phyloP scores from a whole-genome alignment of 2,888 invertebrate genomes.

The Microctonus hyperodae region DNA sequence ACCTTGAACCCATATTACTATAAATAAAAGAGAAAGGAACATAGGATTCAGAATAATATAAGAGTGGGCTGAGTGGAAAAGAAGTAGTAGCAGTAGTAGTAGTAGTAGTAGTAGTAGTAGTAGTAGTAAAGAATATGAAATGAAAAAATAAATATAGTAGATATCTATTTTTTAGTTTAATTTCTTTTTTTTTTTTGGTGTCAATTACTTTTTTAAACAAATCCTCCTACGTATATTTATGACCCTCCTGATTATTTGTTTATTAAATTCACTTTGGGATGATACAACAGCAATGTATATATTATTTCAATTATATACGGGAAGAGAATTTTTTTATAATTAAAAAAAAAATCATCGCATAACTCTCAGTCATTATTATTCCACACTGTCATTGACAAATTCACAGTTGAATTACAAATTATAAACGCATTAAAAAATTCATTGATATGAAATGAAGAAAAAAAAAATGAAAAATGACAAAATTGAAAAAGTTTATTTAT shows the following conservation, averaged over 20 bases:
- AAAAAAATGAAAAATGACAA: background rate
- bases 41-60: background rate
- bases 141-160: background rate
- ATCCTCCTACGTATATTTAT: background rate
- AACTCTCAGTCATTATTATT: background rate
- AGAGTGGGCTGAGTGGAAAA: background rate
- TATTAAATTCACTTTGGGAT: background rate
- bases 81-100: background rate
- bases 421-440: background rate
- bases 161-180: background rate
- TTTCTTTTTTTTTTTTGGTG: background rate
- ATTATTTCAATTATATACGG: background rate
- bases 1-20: constrained; percentile 15
- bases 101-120: background rate
- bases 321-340: background rate
- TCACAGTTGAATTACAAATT: background rate
- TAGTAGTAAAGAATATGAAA: background rate
- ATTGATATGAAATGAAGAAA: background rate
- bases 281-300: background rate
- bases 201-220: background rate
- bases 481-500: too few relatives aligned
- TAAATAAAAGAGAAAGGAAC: constrained; percentile 19
- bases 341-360: background rate
- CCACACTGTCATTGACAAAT: background rate
- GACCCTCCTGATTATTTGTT: background rate